Conservation (phyloP, 2,113 vertebrate genomes). For the Gambusia holbrooki region DNA sequence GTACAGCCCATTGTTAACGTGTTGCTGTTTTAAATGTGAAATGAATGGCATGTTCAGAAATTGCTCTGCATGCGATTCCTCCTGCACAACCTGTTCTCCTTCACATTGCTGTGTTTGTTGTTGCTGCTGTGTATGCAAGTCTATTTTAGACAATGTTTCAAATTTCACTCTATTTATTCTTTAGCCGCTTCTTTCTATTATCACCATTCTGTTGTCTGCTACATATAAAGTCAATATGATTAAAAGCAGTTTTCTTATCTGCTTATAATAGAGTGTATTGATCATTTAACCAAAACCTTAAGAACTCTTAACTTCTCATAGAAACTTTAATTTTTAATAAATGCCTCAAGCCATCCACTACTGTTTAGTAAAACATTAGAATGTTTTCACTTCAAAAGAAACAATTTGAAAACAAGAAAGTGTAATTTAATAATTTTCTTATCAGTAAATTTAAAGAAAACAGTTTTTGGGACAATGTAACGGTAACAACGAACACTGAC, state of each 20-base stretch:
- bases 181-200: neutral
- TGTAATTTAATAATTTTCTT: neutral
- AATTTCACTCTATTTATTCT: neutral
- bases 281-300: neutral
- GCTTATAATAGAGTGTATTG: neutral
- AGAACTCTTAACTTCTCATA: neutral
- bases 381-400: neutral
- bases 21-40: too few relatives aligned
- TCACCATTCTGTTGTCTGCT: neutral
- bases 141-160: neutral
- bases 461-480: neutral
- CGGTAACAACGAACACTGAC: neutral
- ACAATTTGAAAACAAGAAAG: neutral
- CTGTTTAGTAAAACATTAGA: neutral
- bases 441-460: neutral
- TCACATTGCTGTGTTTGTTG: neutral
- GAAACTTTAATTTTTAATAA: neutral
- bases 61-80: neutral
- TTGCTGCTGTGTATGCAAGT: neutral
- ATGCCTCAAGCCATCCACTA: neutral
- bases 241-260: neutral
- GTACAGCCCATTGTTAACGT: too few relatives aligned
- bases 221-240: too few relatives aligned
- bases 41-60: neutral
- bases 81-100: neutral